These are phyloP conservation scores for Brenthis hecate DNA, from an alignment of 2,888 invertebrate genomes.

Conservation along the genomic window DNA sequence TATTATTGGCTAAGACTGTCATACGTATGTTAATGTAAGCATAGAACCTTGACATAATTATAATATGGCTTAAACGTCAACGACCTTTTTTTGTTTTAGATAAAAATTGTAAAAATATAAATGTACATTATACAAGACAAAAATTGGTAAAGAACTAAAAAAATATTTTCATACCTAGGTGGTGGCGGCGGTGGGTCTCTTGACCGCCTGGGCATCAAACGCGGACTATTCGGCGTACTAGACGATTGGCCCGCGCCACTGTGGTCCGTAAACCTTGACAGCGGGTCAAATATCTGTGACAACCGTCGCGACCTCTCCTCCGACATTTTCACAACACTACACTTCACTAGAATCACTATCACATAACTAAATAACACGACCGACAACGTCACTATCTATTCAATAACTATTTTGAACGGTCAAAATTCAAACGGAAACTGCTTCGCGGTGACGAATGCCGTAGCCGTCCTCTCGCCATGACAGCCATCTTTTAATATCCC, in stretches of 20 bases:
- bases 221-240: conserved; percentile 88
- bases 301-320: conserved; percentile 88
- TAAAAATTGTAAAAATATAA: no score
- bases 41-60: no score
- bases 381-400: conserved; percentile 53
- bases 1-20: no score
- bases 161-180: conserved; percentile 62
- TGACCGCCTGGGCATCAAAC: conserved; percentile 84
- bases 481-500: conserved; percentile 56
- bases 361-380: conserved; percentile 69
- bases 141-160: background rate
- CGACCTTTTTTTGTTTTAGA: no score
- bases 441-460: conserved; percentile 65
- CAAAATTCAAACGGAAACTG: conserved; percentile 64
- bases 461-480: conserved; percentile 52
- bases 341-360: conserved; percentile 59
- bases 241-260: conserved; percentile 79
- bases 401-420: conserved; percentile 71
- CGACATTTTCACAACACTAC: conserved; percentile 75
- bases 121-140: no score
- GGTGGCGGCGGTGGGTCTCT: conserved; percentile 77
- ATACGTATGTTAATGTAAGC: no score
- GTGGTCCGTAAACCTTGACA: conserved; percentile 87
- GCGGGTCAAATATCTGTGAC: conserved; percentile 92
- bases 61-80: no score